phyloP scores from a whole-genome alignment of 2,888 invertebrate genomes.

The Phasia obesa region DNA sequence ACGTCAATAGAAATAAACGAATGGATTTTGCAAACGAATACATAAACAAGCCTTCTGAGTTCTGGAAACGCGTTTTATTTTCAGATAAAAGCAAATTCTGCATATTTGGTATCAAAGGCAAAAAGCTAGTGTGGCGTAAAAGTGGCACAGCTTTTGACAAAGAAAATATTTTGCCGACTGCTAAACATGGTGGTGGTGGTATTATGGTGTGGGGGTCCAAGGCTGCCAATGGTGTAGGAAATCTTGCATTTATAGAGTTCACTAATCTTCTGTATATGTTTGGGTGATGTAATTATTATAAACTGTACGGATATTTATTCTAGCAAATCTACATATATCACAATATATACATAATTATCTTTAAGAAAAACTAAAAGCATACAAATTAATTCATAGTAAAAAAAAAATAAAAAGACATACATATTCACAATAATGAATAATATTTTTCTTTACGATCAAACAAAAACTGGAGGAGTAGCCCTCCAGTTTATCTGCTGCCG shows the following conservation, averaged over 20 bases:
- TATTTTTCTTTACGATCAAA: too few relatives aligned
- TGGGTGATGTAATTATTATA: too few relatives aligned
- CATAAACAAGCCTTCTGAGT: slow-evolving; percentile 1
- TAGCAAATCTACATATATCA: too few relatives aligned
- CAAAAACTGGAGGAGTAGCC: too few relatives aligned
- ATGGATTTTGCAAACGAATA: slow-evolving; percentile 20
- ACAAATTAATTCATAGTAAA: too few relatives aligned
- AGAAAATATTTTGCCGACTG: not conserved
- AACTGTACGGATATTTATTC: too few relatives aligned
- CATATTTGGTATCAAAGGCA: slow-evolving; percentile 18
- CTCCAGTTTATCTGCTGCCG: too few relatives aligned
- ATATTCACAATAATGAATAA: too few relatives aligned
- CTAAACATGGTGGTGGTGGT: slow-evolving; percentile 10
- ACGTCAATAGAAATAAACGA: slow-evolving; percentile 12
- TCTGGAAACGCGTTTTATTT: slow-evolving; percentile 7
- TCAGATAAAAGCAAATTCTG: slow-evolving; percentile 17
- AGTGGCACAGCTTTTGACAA: not conserved
- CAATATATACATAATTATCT: too few relatives aligned
- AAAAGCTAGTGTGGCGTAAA: slow-evolving; percentile 1
- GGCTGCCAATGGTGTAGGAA: not conserved
- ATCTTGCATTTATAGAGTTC: not conserved
- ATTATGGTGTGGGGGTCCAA: slow-evolving; percentile 11
- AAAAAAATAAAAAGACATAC: too few relatives aligned
- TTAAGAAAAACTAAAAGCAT: too few relatives aligned
- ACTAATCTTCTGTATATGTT: not conserved